Percentiles rank a stretch among this genome's conserved stretches.
phyloP scores from a whole-genome alignment of 2,888 invertebrate genomes.

The Cremastinae sp. region DNA sequence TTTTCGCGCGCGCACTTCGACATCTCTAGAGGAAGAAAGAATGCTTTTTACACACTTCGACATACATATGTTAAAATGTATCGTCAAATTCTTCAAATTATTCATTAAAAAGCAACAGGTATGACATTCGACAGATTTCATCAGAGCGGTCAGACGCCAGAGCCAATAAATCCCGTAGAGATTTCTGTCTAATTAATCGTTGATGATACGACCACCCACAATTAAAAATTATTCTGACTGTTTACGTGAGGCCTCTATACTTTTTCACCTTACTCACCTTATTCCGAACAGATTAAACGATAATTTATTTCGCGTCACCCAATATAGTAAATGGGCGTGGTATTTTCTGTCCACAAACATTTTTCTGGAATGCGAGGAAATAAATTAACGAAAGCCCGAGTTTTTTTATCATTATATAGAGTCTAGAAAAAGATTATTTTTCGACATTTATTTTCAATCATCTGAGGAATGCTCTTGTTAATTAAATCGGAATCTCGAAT shows the following conservation, averaged over 20 bases:
- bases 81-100: slow-evolving; percentile 40
- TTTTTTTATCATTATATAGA: too few relatives aligned
- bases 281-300: too few relatives aligned
- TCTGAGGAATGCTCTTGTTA: too few relatives aligned
- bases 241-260: slow-evolving; percentile 18
- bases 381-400: too few relatives aligned
- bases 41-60: slow-evolving; percentile 28
- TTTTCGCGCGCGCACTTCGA: neutral
- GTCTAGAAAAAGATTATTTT: too few relatives aligned
- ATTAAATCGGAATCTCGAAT: too few relatives aligned
- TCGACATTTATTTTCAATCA: too few relatives aligned
- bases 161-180: slow-evolving; percentile 13
- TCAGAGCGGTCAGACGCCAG: slow-evolving; percentile 1
- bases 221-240: slow-evolving; percentile 14
- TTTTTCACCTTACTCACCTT: slow-evolving; percentile 9
- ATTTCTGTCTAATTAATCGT: slow-evolving; percentile 6
- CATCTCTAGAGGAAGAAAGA: neutral
- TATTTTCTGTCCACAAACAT: too few relatives aligned
- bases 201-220: slow-evolving; percentile 36
- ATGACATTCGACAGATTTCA: slow-evolving; percentile 7
- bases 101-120: neutral
- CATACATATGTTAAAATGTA: slow-evolving; percentile 38
- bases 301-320: too few relatives aligned
- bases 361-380: too few relatives aligned
- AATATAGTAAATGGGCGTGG: too few relatives aligned